Conservation (phyloP, 2,888 invertebrate genomes). For the Rambutsinella grinnellia region DNA sequence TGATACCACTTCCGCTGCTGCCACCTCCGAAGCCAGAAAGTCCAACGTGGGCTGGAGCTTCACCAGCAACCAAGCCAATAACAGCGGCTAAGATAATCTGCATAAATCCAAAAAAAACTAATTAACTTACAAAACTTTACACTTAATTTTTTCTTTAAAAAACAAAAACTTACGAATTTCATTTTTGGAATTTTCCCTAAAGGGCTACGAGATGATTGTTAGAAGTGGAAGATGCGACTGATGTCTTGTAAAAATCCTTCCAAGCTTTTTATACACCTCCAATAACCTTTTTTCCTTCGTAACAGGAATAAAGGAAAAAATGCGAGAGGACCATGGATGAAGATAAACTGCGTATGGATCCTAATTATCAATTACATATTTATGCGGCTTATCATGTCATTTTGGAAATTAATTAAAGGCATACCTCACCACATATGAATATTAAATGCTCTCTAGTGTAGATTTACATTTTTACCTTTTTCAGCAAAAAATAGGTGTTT, state of each 20-base stretch:
- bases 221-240: constrained; percentile 43
- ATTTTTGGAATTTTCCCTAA: neutral
- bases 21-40: constrained; percentile 26
- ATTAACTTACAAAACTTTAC: constrained; percentile 59
- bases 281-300: constrained; percentile 44
- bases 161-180: constrained; percentile 11
- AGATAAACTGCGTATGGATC: constrained; percentile 6
- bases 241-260: constrained; percentile 41
- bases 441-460: neutral
- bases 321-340: neutral
- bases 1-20: constrained; percentile 41
- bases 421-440: neutral
- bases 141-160: constrained; percentile 51
- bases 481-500: constrained; percentile 39
- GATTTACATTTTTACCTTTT: neutral
- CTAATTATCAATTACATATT: constrained; percentile 41
- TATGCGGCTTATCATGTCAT: constrained; percentile 47
- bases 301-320: neutral
- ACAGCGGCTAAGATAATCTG: constrained; percentile 62
- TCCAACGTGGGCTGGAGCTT: constrained; percentile 59
- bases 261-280: constrained; percentile 44
- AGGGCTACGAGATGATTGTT: constrained; percentile 14
- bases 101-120: neutral
- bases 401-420: constrained; percentile 49
- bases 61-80: constrained; percentile 58